Conservation (phyloP, 1,140 invertebrate species). For the Ctenoplectra terminalis region DNA sequence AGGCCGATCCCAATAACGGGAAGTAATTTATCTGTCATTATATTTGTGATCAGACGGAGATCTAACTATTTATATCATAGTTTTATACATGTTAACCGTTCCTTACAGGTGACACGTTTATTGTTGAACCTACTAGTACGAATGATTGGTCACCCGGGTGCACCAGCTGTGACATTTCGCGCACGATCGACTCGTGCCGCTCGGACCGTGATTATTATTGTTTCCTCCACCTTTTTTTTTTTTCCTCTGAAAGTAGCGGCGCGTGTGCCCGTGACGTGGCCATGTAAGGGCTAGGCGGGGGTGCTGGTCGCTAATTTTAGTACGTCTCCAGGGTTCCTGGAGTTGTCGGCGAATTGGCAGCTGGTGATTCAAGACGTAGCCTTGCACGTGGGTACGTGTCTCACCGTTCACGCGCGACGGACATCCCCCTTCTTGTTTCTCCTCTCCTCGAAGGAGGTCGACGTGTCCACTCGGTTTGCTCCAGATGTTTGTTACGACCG, state of each 20-base stretch:
- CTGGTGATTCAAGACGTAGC: conserved; percentile 73
- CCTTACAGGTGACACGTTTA: background rate
- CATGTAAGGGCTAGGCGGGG: conserved; percentile 71
- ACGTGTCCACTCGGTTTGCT: conserved; percentile 49
- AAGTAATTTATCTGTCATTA: background rate
- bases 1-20: background rate
- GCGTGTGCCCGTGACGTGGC: conserved; percentile 60
- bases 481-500: conserved; percentile 48
- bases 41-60: background rate
- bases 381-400: conserved; percentile 74
- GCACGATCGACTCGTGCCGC: conserved; percentile 57
- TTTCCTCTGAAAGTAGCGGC: conserved; percentile 54
- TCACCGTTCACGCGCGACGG: conserved; percentile 65
- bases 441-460: conserved; percentile 52
- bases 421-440: conserved; percentile 68
- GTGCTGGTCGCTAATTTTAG: conserved; percentile 78
- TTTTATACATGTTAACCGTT: background rate
- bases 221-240: conserved; percentile 46
- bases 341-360: conserved; percentile 73
- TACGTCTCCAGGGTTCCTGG: conserved; percentile 69
- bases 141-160: conserved; percentile 15
- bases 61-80: background rate
- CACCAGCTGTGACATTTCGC: conserved; percentile 64
- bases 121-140: background rate
- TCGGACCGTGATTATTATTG: conserved; percentile 64